A percentile compares a stretch with the other conserved stretches of the same genome.
Conservation (phyloP, 2,888 invertebrate species). For the Clepsis dumicolana region DNA sequence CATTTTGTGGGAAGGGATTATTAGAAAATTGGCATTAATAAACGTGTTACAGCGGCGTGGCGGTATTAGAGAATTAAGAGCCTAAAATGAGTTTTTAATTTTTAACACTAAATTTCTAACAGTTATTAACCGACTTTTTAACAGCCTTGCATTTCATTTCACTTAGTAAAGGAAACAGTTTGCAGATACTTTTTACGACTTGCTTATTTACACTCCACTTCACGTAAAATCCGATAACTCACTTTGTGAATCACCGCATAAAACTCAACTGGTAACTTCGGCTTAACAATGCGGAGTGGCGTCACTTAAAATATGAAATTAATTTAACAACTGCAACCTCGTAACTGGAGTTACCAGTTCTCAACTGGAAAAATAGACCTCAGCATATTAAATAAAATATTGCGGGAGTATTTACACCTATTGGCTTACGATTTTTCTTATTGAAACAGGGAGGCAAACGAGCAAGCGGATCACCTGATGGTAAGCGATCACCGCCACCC, state of each 20-base stretch:
- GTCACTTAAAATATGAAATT: conserved; percentile 16
- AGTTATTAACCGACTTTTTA: too few relatives aligned
- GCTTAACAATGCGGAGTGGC: conserved; percentile 1
- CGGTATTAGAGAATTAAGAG: too few relatives aligned
- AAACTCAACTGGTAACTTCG: background rate
- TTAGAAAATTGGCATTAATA: background rate
- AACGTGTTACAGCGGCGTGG: background rate
- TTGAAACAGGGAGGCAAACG: too few relatives aligned
- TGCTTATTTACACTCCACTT: background rate
- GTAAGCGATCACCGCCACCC: too few relatives aligned
- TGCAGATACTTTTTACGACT: background rate
- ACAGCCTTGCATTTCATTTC: too few relatives aligned
- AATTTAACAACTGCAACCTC: background rate
- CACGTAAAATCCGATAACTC: background rate
- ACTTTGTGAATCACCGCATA: background rate
- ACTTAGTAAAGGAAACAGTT: too few relatives aligned
- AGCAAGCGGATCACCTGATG: too few relatives aligned
- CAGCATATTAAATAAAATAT: too few relatives aligned
- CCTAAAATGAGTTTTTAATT: background rate
- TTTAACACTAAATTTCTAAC: background rate
- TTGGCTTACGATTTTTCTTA: too few relatives aligned
- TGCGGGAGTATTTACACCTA: too few relatives aligned
- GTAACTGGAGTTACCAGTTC: conserved; percentile 8
- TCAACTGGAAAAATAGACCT: background rate
- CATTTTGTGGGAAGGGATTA: conserved; percentile 7